These are phyloP conservation scores for Cydia pomonella DNA, from an alignment of 1,140 invertebrate genomes.

Conservation along the genomic window DNA sequence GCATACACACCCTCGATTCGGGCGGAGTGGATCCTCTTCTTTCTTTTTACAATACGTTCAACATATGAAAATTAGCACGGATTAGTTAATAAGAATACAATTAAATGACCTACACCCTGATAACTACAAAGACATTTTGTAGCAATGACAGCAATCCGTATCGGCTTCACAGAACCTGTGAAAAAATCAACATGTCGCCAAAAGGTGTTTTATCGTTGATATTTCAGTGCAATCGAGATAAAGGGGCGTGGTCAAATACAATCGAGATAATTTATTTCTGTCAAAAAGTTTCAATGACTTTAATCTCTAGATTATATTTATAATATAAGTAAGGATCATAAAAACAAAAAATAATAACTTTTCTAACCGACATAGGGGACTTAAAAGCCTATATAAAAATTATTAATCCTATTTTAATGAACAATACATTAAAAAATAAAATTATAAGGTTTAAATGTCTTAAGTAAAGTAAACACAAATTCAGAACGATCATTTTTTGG, in stretches of 20 bases:
- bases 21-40: constrained; percentile 76
- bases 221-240: constrained; percentile 65
- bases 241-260: constrained; percentile 67
- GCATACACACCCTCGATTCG: constrained; percentile 78
- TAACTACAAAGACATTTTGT: constrained; percentile 80
- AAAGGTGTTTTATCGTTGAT: constrained; percentile 65
- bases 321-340: neutral
- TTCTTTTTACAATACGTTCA: constrained; percentile 64
- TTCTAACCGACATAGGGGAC: neutral
- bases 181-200: constrained; percentile 81
- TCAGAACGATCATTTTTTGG: neutral
- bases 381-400: neutral
- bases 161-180: constrained; percentile 80
- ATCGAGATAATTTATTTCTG: constrained; percentile 39
- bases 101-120: constrained; percentile 79
- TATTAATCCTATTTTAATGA: neutral
- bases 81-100: constrained; percentile 71
- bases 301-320: neutral
- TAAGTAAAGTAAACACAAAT: neutral
- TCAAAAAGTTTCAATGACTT: constrained; percentile 7
- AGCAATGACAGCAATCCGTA: constrained; percentile 79
- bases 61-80: constrained; percentile 72
- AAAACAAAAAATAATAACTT: neutral
- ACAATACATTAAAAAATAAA: neutral
- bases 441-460: neutral